Conservation (phyloP, 2,888 invertebrate species). For the Leucoma salicis region DNA sequence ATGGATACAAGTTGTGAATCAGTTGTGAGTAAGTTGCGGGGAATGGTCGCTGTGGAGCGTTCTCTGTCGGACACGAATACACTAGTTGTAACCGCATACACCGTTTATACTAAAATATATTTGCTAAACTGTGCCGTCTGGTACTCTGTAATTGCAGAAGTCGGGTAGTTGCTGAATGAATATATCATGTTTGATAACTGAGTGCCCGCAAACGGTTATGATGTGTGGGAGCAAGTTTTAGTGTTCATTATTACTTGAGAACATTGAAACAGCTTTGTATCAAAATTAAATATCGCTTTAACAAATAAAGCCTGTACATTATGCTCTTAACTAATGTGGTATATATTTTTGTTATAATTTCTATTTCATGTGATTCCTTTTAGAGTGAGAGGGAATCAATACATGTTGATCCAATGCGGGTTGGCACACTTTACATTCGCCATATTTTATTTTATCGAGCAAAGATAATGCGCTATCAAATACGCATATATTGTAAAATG, state of each 20-base stretch:
- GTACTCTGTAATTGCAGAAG: conserved; percentile 57
- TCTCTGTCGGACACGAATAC: conserved; percentile 15
- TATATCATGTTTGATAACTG: conserved; percentile 43
- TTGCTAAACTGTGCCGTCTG: conserved; percentile 49
- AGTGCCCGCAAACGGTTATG: conserved; percentile 28
- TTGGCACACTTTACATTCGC: too few relatives aligned
- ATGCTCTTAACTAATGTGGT: too few relatives aligned
- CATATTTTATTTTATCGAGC: too few relatives aligned
- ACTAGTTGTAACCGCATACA: conserved; percentile 50
- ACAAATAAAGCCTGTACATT: too few relatives aligned
- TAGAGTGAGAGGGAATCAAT: too few relatives aligned
- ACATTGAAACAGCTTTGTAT: neutral
- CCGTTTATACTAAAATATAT: conserved; percentile 49
- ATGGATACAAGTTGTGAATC: conserved; percentile 39
- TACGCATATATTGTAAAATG: too few relatives aligned
- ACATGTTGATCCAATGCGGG: too few relatives aligned
- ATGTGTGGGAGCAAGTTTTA: conserved; percentile 15
- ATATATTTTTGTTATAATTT: too few relatives aligned
- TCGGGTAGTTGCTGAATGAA: conserved; percentile 30
- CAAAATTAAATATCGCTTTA: neutral
- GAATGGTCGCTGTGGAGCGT: conserved; percentile 27
- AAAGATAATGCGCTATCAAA: too few relatives aligned
- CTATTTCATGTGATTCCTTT: too few relatives aligned
- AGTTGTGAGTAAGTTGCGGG: conserved; percentile 33
- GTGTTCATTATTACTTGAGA: neutral